Evolutionary conservation across 2,888 invertebrate genomes (phyloP).

Genomic region (Hemaris fuciformis): DNA sequence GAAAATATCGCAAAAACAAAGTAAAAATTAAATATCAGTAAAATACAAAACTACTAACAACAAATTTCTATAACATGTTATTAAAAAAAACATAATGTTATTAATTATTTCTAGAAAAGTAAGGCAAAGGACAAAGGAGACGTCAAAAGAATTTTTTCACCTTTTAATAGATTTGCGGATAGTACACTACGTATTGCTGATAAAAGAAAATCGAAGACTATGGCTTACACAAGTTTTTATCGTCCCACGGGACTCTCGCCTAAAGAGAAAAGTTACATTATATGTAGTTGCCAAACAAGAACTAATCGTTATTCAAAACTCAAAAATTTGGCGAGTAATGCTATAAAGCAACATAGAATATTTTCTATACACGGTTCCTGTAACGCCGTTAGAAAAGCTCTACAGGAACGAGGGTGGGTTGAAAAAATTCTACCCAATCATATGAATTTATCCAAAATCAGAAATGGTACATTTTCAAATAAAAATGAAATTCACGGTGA

Average conservation of each 20-base stretch:
- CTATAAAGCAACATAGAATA: slow-evolving; percentile 76
- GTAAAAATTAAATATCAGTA: not conserved
- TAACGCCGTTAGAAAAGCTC: slow-evolving; percentile 78
- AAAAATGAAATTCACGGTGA: slow-evolving; percentile 52
- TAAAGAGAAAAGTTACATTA: slow-evolving; percentile 63
- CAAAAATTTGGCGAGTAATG: slow-evolving; percentile 68
- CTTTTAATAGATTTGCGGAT: slow-evolving; percentile 41
- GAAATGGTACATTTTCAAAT: slow-evolving; percentile 42
- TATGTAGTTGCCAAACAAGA: slow-evolving; percentile 57
- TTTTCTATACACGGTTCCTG: slow-evolving; percentile 80
- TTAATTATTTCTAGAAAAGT: slow-evolving; percentile 14
- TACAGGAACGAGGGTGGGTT: slow-evolving; percentile 86
- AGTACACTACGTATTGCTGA: slow-evolving; percentile 21
- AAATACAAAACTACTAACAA: not conserved
- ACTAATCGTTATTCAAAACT: slow-evolving; percentile 51
- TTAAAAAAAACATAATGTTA: too few relatives aligned
- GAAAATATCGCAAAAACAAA: not conserved
- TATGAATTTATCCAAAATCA: slow-evolving; percentile 65
- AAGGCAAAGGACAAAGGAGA: slow-evolving; percentile 31
- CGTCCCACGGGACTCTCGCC: slow-evolving; percentile 48
- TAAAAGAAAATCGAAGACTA: slow-evolving; percentile 20
- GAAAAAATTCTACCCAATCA: slow-evolving; percentile 82
- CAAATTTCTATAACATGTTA: too few relatives aligned
- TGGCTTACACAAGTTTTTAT: slow-evolving; percentile 27
- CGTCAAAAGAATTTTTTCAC: slow-evolving; percentile 37